Percentiles rank a stretch among this genome's conserved stretches.
Conservation (phyloP, 1,140 invertebrate species). For the Panonychus citri region DNA sequence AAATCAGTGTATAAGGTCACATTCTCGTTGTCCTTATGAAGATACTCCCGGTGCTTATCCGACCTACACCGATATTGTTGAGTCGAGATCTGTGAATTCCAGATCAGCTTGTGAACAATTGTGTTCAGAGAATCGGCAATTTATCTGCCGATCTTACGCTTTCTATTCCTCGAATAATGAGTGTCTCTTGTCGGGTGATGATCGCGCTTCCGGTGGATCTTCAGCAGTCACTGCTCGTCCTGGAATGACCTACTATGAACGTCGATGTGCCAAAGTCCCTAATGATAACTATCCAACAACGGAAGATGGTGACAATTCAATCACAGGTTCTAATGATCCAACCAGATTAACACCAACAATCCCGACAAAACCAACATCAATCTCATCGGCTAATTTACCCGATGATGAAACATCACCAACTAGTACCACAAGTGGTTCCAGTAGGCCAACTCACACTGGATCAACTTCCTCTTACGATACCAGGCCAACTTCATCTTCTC, state of each 20-base stretch:
- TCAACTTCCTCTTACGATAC: neutral
- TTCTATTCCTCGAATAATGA: conserved; percentile 25
- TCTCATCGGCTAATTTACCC: neutral
- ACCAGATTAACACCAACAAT: neutral
- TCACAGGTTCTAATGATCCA: neutral
- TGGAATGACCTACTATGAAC: conserved; percentile 25
- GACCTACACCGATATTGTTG: conserved; percentile 24
- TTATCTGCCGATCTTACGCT: conserved; percentile 26
- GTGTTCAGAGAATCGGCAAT: conserved; percentile 22
- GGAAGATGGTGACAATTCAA: neutral
- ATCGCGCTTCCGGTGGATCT: conserved; percentile 12
- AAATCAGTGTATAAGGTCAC: conserved; percentile 26
- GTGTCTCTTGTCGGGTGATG: conserved; percentile 26
- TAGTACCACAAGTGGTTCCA: neutral
- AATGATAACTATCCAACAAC: neutral
- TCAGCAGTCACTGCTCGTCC: conserved; percentile 20
- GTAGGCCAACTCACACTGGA: neutral
- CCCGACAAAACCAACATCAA: neutral
- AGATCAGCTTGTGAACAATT: conserved; percentile 22
- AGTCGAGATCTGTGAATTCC: conserved; percentile 19
- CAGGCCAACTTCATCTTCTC: neutral
- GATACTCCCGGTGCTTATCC: conserved; percentile 21
- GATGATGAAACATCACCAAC: neutral
- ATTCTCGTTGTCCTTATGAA: conserved; percentile 17
- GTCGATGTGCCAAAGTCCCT: conserved; percentile 19